A percentile compares a stretch with the other conserved stretches of the same genome.
Evolutionary conservation across 2,888 invertebrate species (phyloP).

Genomic region (Marronus borbonicus): DNA sequence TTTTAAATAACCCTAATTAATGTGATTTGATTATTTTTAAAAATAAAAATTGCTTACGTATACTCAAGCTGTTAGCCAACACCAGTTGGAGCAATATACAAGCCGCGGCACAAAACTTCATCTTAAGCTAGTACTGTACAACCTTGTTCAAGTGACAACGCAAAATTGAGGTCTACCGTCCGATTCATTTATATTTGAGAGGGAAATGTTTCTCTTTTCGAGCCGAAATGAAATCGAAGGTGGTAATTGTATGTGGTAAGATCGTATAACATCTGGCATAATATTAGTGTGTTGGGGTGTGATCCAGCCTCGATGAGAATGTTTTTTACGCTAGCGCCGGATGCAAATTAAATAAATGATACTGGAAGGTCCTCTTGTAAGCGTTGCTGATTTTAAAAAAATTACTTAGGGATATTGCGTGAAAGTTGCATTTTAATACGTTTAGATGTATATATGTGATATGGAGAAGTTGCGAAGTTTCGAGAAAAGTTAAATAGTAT

Average conservation of each 20-base stretch:
- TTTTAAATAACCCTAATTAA: neutral
- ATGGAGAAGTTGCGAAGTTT: too few relatives aligned
- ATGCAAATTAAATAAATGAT: neutral
- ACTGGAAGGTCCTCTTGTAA: too few relatives aligned
- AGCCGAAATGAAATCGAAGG: constrained; percentile 21
- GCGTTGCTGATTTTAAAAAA: too few relatives aligned
- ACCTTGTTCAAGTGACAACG: neutral
- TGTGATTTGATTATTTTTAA: neutral
- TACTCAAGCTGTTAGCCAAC: constrained; percentile 38
- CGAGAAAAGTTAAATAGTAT: too few relatives aligned
- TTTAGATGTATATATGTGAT: too few relatives aligned
- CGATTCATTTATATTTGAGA: constrained; percentile 21
- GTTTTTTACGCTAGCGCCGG: neutral
- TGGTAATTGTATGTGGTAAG: neutral
- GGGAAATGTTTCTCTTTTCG: constrained; percentile 38
- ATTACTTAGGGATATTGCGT: too few relatives aligned
- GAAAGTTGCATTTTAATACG: too few relatives aligned
- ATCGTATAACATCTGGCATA: neutral
- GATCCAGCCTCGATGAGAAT: neutral
- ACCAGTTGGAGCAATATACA: constrained; percentile 44
- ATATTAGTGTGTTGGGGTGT: neutral
- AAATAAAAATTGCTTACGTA: constrained; percentile 43
- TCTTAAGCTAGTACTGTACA: neutral
- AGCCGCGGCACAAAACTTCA: constrained; percentile 34
- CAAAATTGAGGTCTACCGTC: constrained; percentile 18